A percentile compares a stretch with the other conserved stretches of the same genome.
Conservation (phyloP, 2,797 vertebrate genomes). For the Rhabdophis nuchalis region DNA sequence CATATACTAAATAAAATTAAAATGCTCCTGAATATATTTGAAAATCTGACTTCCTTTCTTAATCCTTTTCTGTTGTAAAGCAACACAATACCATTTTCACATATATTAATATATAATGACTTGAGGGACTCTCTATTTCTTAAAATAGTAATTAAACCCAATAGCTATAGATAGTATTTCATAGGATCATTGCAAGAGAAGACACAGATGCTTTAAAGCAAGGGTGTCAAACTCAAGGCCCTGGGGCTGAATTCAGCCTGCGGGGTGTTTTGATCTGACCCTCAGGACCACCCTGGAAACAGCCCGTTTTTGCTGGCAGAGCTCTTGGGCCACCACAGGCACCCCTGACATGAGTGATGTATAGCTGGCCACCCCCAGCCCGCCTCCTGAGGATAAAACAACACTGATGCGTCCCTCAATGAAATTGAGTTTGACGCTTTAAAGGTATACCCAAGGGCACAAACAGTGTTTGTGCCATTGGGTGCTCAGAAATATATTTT, state of each 20-base stretch:
- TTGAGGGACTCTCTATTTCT: neutral
- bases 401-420: too few relatives aligned
- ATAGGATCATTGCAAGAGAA: neutral
- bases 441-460: neutral
- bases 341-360: too few relatives aligned
- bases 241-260: too few relatives aligned
- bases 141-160: neutral
- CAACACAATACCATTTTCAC: neutral
- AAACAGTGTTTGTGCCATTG: neutral
- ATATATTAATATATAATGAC: conserved; percentile 12
- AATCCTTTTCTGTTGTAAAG: conserved; percentile 36
- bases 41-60: conserved; percentile 36
- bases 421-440: neutral
- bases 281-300: too few relatives aligned
- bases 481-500: neutral
- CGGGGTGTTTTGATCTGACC: too few relatives aligned
- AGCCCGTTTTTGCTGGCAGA: too few relatives aligned
- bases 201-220: neutral
- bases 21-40: conserved; percentile 31
- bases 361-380: too few relatives aligned
- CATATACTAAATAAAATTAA: conserved; percentile 6
- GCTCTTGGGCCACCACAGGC: too few relatives aligned
- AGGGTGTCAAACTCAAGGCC: too few relatives aligned
- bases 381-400: too few relatives aligned
- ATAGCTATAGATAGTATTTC: conserved; percentile 7